Percentiles rank a stretch among this genome's conserved stretches.
Evolutionary conservation across 2,113 vertebrate genomes (phyloP).

Genomic region (Pardalotus punctatus): DNA sequence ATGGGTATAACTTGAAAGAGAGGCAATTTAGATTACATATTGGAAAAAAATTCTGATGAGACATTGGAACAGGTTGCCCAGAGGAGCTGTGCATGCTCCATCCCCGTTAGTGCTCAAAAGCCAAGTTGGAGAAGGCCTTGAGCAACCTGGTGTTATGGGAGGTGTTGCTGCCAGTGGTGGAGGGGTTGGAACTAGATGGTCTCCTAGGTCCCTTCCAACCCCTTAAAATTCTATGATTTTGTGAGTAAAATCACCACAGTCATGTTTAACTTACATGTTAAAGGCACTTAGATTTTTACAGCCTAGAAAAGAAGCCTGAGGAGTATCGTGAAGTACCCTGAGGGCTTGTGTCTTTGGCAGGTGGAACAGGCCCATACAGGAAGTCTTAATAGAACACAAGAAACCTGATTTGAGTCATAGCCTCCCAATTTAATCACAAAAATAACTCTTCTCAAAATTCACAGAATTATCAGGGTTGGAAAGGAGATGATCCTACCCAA

Average conservation of each 20-base stretch:
- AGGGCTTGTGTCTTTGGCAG: fast-evolving
- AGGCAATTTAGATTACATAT: not conserved
- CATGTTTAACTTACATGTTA: fast-evolving
- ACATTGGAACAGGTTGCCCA: not conserved
- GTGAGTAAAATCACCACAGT: not conserved
- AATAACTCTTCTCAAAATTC: not conserved
- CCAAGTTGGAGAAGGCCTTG: not conserved
- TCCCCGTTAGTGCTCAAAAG: not conserved
- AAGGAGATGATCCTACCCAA: not conserved
- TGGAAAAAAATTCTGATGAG: not conserved
- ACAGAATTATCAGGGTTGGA: not conserved
- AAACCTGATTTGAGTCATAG: not conserved
- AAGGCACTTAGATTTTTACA: not conserved
- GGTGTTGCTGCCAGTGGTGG: fast-evolving
- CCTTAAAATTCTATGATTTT: not conserved
- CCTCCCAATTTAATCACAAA: not conserved
- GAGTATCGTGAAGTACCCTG: not conserved
- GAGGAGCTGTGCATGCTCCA: too few species aligned
- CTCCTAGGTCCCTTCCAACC: not conserved
- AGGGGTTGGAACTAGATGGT: not conserved
- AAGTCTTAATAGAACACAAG: too few species aligned
- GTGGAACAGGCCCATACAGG: not conserved
- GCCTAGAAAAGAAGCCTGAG: not conserved
- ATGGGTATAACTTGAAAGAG: not conserved
- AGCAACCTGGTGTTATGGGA: not conserved